Conservation (phyloP, 2,797 vertebrate genomes). For the Epinephelus malabaricus region DNA sequence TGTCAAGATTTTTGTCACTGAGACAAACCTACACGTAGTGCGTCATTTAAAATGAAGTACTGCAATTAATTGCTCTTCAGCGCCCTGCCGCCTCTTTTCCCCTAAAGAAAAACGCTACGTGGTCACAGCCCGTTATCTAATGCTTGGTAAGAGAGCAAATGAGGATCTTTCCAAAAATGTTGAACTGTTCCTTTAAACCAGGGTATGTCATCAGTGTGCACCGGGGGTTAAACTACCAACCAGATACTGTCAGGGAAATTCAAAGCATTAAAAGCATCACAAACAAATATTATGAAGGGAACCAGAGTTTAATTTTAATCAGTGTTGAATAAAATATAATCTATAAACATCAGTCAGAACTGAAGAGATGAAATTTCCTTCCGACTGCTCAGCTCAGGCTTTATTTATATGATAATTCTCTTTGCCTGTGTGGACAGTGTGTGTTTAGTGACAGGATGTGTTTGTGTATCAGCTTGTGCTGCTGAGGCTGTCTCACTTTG, state of each 20-base stretch:
- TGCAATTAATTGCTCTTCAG: too few relatives aligned
- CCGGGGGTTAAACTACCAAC: too few relatives aligned
- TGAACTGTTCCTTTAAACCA: too few relatives aligned
- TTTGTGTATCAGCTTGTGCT: conserved; percentile 17
- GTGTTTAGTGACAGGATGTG: not conserved
- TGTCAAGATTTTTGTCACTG: too few relatives aligned
- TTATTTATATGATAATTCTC: not conserved
- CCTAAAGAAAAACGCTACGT: too few relatives aligned
- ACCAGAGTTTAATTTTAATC: not conserved
- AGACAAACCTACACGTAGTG: too few relatives aligned
- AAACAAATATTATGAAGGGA: not conserved
- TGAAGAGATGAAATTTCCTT: not conserved
- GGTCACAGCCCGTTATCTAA: too few relatives aligned
- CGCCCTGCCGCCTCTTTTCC: too few relatives aligned
- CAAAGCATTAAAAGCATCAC: not conserved
- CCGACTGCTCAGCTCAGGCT: not conserved
- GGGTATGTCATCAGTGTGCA: too few relatives aligned
- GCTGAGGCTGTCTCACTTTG: conserved; percentile 3
- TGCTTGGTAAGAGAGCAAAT: too few relatives aligned
- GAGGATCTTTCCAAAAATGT: too few relatives aligned
- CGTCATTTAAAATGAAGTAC: too few relatives aligned
- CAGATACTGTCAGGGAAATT: not conserved
- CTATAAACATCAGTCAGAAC: not conserved
- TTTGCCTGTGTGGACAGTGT: conserved; percentile 9
- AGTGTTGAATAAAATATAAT: not conserved